These are phyloP conservation scores for Lutraria lutraria DNA, from an alignment of 2,888 invertebrate species.

Conservation along the genomic window DNA sequence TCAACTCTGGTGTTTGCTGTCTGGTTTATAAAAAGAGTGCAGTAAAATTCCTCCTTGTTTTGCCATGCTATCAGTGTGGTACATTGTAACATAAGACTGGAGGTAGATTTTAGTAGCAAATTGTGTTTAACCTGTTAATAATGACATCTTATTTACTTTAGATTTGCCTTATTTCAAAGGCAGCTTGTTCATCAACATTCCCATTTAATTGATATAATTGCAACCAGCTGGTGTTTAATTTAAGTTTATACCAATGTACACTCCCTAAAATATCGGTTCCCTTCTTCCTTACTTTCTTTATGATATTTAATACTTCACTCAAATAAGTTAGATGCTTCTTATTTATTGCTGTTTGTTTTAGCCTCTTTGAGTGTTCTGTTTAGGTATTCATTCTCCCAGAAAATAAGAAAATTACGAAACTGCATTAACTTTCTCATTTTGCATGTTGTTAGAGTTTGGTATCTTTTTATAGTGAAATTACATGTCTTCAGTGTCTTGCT, in stretches of 20 bases:
- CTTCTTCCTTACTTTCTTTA: conserved; percentile 1
- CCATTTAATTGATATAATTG: background rate
- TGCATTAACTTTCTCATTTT: background rate
- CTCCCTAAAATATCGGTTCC: background rate
- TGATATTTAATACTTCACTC: background rate
- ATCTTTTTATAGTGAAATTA: background rate
- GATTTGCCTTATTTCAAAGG: conserved; percentile 1
- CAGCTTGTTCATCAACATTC: background rate
- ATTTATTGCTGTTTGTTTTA: background rate
- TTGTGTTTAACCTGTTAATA: background rate
- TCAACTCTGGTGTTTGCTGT: no score
- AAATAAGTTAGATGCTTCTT: background rate
- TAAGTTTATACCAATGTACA: background rate
- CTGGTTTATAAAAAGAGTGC: no score
- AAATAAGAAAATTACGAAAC: background rate
- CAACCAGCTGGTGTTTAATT: background rate
- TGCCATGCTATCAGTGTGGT: background rate
- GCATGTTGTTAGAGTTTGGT: background rate
- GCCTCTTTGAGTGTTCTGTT: background rate
- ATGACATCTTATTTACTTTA: conserved; percentile 12
- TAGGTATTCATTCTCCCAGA: background rate
- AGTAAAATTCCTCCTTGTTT: no score
- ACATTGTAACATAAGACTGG: background rate
- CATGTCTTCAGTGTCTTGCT: background rate
- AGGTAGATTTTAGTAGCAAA: background rate